Base-by-base conservation (phyloP, 1,140 invertebrate species). In the Anoplophora glabripennis region DNA sequence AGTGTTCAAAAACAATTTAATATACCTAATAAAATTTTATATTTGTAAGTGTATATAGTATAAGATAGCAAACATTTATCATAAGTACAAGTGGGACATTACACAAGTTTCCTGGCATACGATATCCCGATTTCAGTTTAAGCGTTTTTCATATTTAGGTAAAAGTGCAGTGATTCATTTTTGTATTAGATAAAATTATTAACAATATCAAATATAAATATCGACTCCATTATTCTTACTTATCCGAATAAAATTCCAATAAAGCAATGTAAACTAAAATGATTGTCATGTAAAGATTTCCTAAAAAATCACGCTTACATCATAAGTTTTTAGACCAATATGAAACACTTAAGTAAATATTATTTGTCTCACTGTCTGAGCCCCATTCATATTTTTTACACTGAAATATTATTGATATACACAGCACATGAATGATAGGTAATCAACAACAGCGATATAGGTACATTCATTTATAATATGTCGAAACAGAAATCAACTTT, bases 1-100 rank as follows among this genome's bases (percentile, higher is more conserved):
- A 48, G 28, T 61, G 41, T 56, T 61, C 54, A 61, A 61, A 61
- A 61, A 61, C 59, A 61, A 34, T 48, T 60, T 38, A 49, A 55
- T 61, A 61, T 61, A 56, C 46, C 55, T 42, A 37, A 38, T 38
- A 52, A 38, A 52, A 52, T 35, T 54, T 44, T 41, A 11, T 17
- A 54, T 44, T 44, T 33, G 15, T n/a, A 54, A 17, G 52, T 54
- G 52, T 54, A 54, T 54, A 54, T 54, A 52, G 51, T 61, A 60
- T 60, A 60, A 61, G 59, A 61, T 52, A 61, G 59, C 53, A 57
- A 28, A 61, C 59, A 61, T 61, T 61, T 38, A 61, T 61, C 59
- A 61, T 61, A 61, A 61, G 59, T 57, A 57, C 47, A 48, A 57
- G 59, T 38, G 48, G 44, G 48, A 48, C 35, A 49, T 61, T 33